Evolutionary conservation across 2,113 vertebrate genomes (phyloP), one percentile per base, ranked within the genome.

Genomic region (Pelmatolapia mariae): DNA sequence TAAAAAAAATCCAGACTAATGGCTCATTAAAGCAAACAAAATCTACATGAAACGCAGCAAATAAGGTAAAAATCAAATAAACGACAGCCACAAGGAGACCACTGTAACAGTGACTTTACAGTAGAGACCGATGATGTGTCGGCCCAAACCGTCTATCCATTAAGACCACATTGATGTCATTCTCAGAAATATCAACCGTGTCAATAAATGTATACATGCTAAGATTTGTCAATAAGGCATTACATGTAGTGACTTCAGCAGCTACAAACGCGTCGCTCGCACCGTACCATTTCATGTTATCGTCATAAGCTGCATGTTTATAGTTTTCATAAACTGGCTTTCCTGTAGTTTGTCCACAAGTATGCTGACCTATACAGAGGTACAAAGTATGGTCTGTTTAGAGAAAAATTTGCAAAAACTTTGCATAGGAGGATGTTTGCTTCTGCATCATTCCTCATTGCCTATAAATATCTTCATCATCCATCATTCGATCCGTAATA

Each of bases 291-390:
- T 16, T 57, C 45, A 40, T 5, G 45, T 10, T 33, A 0, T 68
- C 15, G 1, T 83, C 53, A 54, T 29, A 71, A 40, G 31, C 63
- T 68, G 8, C 33, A 4, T 26, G 33, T 10, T 73, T 73, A 29
- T 10, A 68, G 29, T 83, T 83, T 68, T 22, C 1, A 4, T n/a
- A 26, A 16, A 83, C 0, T 68, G 11, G 0, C 5, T 68, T 68
- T 36, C 10, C 22, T 71, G 11, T 26, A 54, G 15, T 36, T 24
- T 18, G 22, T 40, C n/a, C 33, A 71, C 59, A 68, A 38, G 29
- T 38, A 18, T 0, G 31, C 22, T 38, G 31, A 0, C 63, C 29
- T 24, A 4, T 3, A 29, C 61, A 53, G 19, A 22, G n/a, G 0
- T 78, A 16, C 33, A 15, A 43, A 82, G 1, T 22, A 36, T 0